These are phyloP conservation scores for Polydrusus pterygomalis DNA, from an alignment of 2,888 invertebrate genomes.

Conservation along the genomic window DNA sequence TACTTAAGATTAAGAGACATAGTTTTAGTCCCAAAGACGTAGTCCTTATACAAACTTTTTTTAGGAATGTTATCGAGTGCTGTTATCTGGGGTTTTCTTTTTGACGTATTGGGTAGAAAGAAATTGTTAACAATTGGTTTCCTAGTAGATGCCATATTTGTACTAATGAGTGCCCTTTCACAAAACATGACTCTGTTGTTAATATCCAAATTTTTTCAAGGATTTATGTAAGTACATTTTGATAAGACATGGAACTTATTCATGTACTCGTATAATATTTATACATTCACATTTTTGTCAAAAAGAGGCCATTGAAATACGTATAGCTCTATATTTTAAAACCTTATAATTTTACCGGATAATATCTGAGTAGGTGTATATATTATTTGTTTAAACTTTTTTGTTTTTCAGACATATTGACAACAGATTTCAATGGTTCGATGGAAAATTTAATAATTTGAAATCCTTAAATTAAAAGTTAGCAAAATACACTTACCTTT, in stretches of 20 bases:
- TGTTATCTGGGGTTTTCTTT: constrained; percentile 84
- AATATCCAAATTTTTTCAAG: constrained; percentile 76
- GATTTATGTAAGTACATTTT: constrained; percentile 60
- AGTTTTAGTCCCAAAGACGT: too few relatives aligned
- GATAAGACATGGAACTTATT: too few relatives aligned
- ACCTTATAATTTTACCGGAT: too few relatives aligned
- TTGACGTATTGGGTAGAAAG: constrained; percentile 82
- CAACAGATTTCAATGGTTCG: too few relatives aligned
- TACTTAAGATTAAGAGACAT: too few relatives aligned
- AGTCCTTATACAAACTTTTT: constrained; percentile 27
- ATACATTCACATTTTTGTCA: background rate
- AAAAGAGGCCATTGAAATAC: too few relatives aligned
- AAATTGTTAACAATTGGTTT: constrained; percentile 81
- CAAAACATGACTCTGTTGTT: constrained; percentile 80
- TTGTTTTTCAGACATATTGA: too few relatives aligned
- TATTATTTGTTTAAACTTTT: too few relatives aligned
- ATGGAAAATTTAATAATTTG: too few relatives aligned
- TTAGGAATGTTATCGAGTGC: constrained; percentile 85
- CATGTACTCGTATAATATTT: too few relatives aligned
- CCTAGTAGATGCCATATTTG: constrained; percentile 78
- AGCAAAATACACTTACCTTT: background rate
- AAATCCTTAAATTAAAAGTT: background rate
- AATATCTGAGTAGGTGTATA: too few relatives aligned
- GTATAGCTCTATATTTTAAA: too few relatives aligned
- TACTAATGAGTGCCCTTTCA: constrained; percentile 78